phyloP scores from a whole-genome alignment of 2,113 vertebrate species.

The Nycticorax nycticorax region DNA sequence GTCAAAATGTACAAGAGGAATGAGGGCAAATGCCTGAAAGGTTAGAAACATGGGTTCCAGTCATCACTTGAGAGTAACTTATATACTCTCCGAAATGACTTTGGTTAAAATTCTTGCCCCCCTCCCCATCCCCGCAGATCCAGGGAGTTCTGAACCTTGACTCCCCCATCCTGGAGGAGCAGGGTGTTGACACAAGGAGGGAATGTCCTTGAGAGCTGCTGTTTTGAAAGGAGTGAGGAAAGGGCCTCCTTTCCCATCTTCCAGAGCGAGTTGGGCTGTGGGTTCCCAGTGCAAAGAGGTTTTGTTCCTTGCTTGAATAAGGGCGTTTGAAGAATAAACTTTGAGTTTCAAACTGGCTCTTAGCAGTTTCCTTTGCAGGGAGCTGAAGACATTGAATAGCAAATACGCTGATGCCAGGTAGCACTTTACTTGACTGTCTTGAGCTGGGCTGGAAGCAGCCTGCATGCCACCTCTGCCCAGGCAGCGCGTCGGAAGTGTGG shows the following conservation, averaged over 20 bases:
- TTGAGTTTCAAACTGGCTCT: background rate
- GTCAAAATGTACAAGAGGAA: background rate
- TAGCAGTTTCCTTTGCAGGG: accelerated
- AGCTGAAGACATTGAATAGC: background rate
- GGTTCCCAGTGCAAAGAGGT: background rate
- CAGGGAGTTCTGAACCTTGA: accelerated
- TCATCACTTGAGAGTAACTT: background rate
- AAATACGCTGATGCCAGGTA: background rate
- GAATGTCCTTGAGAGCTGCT: background rate
- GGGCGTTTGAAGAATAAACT: background rate
- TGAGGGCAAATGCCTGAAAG: background rate
- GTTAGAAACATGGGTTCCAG: background rate
- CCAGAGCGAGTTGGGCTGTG: accelerated
- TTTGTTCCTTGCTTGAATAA: background rate
- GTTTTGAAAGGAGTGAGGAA: background rate
- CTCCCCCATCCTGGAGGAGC: background rate
- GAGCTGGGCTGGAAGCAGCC: background rate
- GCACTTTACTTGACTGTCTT: accelerated
- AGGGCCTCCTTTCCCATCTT: background rate
- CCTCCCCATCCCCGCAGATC: background rate
- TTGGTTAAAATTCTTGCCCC: background rate
- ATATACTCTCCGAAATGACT: background rate
- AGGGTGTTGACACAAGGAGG: accelerated
- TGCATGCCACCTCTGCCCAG: accelerated
- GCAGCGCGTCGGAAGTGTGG: accelerated